phyloP scores from a whole-genome alignment of 1,140 invertebrate species.

The Zophobas morio region DNA sequence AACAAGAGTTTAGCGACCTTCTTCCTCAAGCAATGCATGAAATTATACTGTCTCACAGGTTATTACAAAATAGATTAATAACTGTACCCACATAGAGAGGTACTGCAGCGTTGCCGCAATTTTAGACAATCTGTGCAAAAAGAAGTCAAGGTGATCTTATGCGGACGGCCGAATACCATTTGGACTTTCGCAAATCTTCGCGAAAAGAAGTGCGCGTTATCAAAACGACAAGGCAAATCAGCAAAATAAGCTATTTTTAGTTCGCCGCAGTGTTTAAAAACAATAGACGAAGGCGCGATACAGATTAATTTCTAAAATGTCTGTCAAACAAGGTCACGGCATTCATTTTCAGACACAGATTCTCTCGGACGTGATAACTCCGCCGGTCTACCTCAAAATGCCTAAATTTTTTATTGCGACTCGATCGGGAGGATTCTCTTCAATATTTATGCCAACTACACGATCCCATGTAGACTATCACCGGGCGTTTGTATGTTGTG shows the following conservation, averaged over 20 bases:
- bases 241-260: slow-evolving; percentile 22
- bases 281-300: slow-evolving; percentile 6
- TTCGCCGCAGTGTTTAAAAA: slow-evolving; percentile 1
- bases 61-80: slow-evolving; percentile 41
- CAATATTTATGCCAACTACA: too few relatives aligned
- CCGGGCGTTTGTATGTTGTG: not conserved
- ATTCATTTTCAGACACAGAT: not conserved
- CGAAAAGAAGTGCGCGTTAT: too few relatives aligned
- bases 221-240: not conserved
- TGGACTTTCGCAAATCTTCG: not conserved
- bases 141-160: slow-evolving; percentile 24
- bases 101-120: slow-evolving; percentile 26
- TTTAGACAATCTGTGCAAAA: slow-evolving; percentile 37
- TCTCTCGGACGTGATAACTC: too few relatives aligned
- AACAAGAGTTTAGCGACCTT: slow-evolving; percentile 32
- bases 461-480: too few relatives aligned
- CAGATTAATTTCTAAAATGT: slow-evolving; percentile 13
- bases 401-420: too few relatives aligned
- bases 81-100: slow-evolving; percentile 36
- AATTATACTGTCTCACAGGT: slow-evolving; percentile 35
- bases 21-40: slow-evolving; percentile 20
- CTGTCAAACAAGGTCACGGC: slow-evolving; percentile 23
- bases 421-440: too few relatives aligned
- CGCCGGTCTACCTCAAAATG: too few relatives aligned
- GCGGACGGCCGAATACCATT: not conserved